Evolutionary conservation across 53 echinoderm and acorn worm species (phyloP).

Genomic region (Actinopyga echinites): DNA sequence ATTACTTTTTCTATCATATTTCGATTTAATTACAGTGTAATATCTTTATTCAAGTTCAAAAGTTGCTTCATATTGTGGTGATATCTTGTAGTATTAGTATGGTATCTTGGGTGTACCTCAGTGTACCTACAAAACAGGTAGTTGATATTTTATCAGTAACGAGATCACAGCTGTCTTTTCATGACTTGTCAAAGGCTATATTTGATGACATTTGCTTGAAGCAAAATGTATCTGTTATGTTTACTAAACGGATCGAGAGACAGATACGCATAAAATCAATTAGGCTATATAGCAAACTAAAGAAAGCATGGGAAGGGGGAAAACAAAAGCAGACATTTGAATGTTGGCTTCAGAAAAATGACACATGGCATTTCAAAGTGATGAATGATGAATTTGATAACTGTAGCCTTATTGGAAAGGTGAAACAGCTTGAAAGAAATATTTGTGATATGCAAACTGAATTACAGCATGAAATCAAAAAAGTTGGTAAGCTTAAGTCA

Average conservation of each 20-base stretch:
- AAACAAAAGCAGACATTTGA: not conserved
- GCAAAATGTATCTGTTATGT: not conserved
- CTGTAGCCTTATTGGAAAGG: not conserved
- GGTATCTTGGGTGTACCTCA: too few species aligned
- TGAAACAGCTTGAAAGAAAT: slow-evolving; percentile 1
- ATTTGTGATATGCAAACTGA: not conserved
- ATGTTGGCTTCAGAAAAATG: not conserved
- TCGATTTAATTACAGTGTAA: too few species aligned
- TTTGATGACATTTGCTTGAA: slow-evolving; percentile 6
- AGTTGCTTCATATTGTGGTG: too few species aligned
- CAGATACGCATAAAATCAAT: slow-evolving; percentile 11
- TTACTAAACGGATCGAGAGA: not conserved
- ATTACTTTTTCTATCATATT: too few species aligned
- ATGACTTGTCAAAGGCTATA: not conserved
- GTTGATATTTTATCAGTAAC: not conserved
- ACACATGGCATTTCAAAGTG: not conserved
- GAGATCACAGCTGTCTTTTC: not conserved
- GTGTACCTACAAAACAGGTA: not conserved
- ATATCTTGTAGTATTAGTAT: too few species aligned
- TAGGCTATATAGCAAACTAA: not conserved
- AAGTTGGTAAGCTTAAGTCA: not conserved
- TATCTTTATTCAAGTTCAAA: too few species aligned
- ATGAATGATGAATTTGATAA: not conserved
- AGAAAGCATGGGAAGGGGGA: not conserved
- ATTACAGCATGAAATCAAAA: not conserved